A percentile compares a stretch with the other conserved stretches of the same genome.
phyloP scores from a whole-genome alignment of 2,888 invertebrate species.

The Apomyelois bistriatella region DNA sequence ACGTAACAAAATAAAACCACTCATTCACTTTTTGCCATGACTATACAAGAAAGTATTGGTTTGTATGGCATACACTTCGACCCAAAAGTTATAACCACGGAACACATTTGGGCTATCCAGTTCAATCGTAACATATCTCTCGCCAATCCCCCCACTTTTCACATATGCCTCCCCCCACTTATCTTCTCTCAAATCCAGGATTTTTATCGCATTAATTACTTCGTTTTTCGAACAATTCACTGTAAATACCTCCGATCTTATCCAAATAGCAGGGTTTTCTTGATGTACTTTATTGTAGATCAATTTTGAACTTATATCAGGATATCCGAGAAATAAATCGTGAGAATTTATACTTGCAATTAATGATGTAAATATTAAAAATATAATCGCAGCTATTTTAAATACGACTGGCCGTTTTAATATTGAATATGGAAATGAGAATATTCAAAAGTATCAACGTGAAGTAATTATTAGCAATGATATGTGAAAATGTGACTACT shows the following conservation, averaged over 20 bases:
- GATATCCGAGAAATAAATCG: slow-evolving; percentile 44
- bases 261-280: slow-evolving; percentile 61
- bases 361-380: background rate
- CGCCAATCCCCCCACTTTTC: slow-evolving; percentile 56
- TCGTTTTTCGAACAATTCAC: slow-evolving; percentile 48
- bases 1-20: background rate
- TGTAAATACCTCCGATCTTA: slow-evolving; percentile 50
- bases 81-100: slow-evolving; percentile 58
- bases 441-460: slow-evolving; percentile 17
- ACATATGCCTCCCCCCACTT: slow-evolving; percentile 58
- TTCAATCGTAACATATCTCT: slow-evolving; percentile 51
- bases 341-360: slow-evolving; percentile 22
- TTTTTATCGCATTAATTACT: slow-evolving; percentile 52
- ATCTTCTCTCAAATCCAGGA: slow-evolving; percentile 56
- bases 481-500: slow-evolving; percentile 20
- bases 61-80: slow-evolving; percentile 51
- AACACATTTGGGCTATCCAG: slow-evolving; percentile 58
- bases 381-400: background rate
- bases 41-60: slow-evolving; percentile 1
- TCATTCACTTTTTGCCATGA: background rate
- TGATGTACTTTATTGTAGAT: slow-evolving; percentile 55
- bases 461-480: slow-evolving; percentile 29
- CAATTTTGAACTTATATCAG: slow-evolving; percentile 36
- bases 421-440: background rate
- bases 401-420: background rate